Percentiles rank a stretch among this genome's conserved stretches.
phyloP scores from a whole-genome alignment of 2,888 invertebrate genomes.

The Eupithecia exiguata region DNA sequence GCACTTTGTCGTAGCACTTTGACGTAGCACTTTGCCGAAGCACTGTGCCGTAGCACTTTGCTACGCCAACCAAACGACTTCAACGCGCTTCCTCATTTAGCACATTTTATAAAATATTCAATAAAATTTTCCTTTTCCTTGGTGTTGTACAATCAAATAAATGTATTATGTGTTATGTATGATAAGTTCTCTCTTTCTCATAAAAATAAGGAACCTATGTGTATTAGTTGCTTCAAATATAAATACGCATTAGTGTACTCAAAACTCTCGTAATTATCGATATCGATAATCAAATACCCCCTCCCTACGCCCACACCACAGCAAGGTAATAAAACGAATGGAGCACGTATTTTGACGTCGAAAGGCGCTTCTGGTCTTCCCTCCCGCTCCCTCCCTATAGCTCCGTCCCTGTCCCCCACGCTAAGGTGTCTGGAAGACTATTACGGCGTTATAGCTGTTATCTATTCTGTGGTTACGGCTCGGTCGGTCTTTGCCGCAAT shows the following conservation, averaged over 20 bases:
- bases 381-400: slow-evolving; percentile 60
- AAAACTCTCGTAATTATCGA: slow-evolving; percentile 49
- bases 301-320: slow-evolving; percentile 54
- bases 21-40: not conserved
- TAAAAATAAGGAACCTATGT: not conserved
- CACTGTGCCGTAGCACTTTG: not conserved
- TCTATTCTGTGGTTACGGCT: slow-evolving; percentile 79
- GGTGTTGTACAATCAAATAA: not conserved
- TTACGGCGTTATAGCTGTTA: slow-evolving; percentile 71
- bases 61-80: slow-evolving; percentile 19
- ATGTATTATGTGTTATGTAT: not conserved
- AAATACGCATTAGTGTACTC: not conserved
- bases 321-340: slow-evolving; percentile 82
- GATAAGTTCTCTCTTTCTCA: not conserved
- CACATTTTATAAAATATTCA: not conserved
- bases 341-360: slow-evolving; percentile 84
- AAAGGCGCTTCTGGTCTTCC: slow-evolving; percentile 82
- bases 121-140: not conserved
- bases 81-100: slow-evolving; percentile 27
- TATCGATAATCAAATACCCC: slow-evolving; percentile 53
- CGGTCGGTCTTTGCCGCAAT: slow-evolving; percentile 68
- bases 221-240: not conserved
- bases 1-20: not conserved
- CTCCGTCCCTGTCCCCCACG: slow-evolving; percentile 61
- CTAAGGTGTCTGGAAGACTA: slow-evolving; percentile 79